A percentile compares a stretch with the other conserved stretches of the same genome.
Evolutionary conservation across 2,113 vertebrate genomes (phyloP).

Genomic region (Thermophis baileyi): DNA sequence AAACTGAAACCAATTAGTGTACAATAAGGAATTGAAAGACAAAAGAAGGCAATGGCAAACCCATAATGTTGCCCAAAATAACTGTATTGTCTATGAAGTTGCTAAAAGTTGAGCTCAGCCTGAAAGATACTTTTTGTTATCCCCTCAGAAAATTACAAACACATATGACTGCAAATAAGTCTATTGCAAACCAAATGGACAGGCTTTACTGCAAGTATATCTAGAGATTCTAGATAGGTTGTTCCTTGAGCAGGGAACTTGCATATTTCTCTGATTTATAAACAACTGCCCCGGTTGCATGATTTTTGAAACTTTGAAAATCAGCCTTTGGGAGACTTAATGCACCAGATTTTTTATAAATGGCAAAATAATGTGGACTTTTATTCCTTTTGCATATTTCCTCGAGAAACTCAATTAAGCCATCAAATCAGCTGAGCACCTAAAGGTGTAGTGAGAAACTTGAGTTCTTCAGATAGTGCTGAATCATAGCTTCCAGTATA

Average conservation of each 20-base stretch:
- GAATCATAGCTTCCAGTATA: background rate
- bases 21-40: background rate
- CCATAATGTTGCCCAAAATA: background rate
- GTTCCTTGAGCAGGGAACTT: background rate
- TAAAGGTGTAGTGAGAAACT: background rate
- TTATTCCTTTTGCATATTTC: background rate
- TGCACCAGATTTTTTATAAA: background rate
- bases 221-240: background rate
- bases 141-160: background rate
- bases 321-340: background rate
- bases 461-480: background rate
- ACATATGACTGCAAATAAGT: background rate
- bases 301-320: background rate
- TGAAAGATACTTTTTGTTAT: background rate
- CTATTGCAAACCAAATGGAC: background rate
- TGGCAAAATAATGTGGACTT: background rate
- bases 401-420: background rate
- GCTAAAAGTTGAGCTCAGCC: background rate
- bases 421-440: background rate
- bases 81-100: background rate
- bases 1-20: background rate
- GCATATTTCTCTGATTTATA: background rate
- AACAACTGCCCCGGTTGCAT: background rate
- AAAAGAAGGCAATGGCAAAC: background rate
- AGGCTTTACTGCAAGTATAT: background rate